Evolutionary conservation across 2,888 invertebrate species (phyloP), one percentile per base, ranked within the genome.

Genomic region (Ecdyonurus torrentis): DNA sequence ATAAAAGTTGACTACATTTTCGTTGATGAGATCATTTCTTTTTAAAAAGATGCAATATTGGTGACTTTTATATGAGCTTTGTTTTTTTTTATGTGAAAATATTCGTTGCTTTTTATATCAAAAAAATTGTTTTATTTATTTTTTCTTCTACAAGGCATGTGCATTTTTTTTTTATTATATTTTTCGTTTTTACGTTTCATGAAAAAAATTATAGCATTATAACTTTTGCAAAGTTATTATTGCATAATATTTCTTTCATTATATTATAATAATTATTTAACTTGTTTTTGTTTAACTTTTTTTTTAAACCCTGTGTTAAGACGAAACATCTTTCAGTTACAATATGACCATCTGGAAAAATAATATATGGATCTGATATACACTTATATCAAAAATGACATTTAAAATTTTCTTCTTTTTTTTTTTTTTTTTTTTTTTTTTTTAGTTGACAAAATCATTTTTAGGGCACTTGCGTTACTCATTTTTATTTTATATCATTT

Each of bases 401-500:
- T 37, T 37, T 37, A 37, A 37, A 37, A 10, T 37, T 37, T 15
- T 10, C 15, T 37, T 37, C 37, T 10, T 37, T 15, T 37, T 37
- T 15, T 37, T 37, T 5, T 5, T 37, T 37, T n/a, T n/a, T 50
- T 50, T 50, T 18, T 10, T 50, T 50, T 50, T 50, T 50, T 10
- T 18, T 50, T 50, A 10, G 20, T 5, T 55, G 55, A 55, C 19
- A 55, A 55, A 55, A 55, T 55, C 55, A 55, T 55, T 55, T 55
- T 37, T 63, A 63, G 63, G 63, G 63, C 63, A 63, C 63, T 63
- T 63, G 37, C 59, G 59, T 59, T 50, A 60, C 25, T 18, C 25
- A 19, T 37, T 60, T 20, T 25, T n/a, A 25, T 37, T 20, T 25
- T n/a, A n/a, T n/a, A 24, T 25, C 19, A 60, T n/a, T 59, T 58